Percentiles rank a stretch among this genome's conserved stretches.
Evolutionary conservation across 2,113 vertebrate genomes (phyloP).

Genomic region (Smithornis capensis): DNA sequence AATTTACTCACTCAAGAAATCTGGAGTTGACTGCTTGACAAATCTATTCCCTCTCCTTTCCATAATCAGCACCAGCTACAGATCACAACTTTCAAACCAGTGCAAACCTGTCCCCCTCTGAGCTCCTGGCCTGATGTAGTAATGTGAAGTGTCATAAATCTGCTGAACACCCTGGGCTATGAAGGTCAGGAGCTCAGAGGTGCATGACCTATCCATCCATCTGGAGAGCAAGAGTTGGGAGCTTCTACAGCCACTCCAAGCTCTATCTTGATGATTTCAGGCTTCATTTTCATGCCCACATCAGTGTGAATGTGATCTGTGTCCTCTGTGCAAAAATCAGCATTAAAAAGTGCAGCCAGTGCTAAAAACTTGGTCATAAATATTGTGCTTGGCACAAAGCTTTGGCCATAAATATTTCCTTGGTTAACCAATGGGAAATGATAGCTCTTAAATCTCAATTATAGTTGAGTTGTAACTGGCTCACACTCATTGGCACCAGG

Average conservation of each 20-base stretch:
- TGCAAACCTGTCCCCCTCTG: neutral
- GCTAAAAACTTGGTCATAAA: constrained; percentile 52
- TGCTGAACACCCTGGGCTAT: fast-evolving
- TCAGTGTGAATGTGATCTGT: neutral
- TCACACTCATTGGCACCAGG: neutral
- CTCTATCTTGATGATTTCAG: neutral
- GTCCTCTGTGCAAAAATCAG: neutral
- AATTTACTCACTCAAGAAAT: neutral
- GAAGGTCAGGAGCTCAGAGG: neutral
- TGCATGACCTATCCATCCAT: neutral
- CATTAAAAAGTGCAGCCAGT: neutral
- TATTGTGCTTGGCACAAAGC: constrained; percentile 57
- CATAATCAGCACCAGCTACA: neutral
- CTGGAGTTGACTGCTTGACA: neutral
- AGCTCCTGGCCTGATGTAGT: neutral
- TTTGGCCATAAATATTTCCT: constrained; percentile 65
- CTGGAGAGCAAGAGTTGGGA: neutral
- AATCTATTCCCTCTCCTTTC: neutral
- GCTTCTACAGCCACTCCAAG: neutral
- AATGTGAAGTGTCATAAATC: neutral
- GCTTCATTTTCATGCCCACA: neutral
- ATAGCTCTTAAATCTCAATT: constrained; percentile 62
- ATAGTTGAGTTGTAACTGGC: constrained; percentile 48
- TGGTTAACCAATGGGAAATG: constrained; percentile 59
- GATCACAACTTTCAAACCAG: neutral